Conservation (phyloP, 2,797 vertebrate species). For the Crypturellus tataupa region DNA sequence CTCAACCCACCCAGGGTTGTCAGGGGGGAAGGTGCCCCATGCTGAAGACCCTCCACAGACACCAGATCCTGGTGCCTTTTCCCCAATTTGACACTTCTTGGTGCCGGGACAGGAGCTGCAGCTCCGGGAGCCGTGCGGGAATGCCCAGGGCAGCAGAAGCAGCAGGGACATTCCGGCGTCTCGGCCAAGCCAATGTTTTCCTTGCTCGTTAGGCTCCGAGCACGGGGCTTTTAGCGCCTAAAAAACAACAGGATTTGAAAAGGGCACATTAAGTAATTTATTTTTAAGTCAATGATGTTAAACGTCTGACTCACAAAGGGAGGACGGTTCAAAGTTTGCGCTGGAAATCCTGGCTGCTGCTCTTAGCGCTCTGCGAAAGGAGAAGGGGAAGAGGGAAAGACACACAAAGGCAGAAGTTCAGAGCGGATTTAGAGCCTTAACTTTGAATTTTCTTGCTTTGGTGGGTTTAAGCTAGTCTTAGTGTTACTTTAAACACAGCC, state of each 20-base stretch:
- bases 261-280: conserved; percentile 10
- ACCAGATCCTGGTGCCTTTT: not conserved
- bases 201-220: not conserved
- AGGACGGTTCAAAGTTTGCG: not conserved
- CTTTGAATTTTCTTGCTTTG: conserved; percentile 16
- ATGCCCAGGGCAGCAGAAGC: not conserved
- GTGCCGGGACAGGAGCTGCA: not conserved
- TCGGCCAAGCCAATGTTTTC: conserved; percentile 35
- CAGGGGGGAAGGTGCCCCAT: rapidly evolving
- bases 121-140: not conserved
- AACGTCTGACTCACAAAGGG: conserved; percentile 18
- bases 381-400: not conserved
- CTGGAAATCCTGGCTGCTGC: conserved; percentile 24
- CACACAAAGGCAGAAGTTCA: not conserved
- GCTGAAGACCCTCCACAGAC: rapidly evolving
- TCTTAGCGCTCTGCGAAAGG: not conserved
- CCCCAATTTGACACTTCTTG: rapidly evolving
- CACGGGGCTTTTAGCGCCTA: not conserved
- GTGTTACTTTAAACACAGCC: not conserved
- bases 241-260: not conserved
- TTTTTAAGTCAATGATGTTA: conserved; percentile 18
- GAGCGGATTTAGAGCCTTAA: conserved; percentile 2
- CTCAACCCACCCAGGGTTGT: rapidly evolving
- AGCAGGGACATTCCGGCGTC: not conserved
- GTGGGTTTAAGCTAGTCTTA: not conserved